Percentiles rank a stretch among this genome's conserved stretches.
phyloP scores from a whole-genome alignment of 1,140 invertebrate species.

The Tetragonula clypearis region DNA sequence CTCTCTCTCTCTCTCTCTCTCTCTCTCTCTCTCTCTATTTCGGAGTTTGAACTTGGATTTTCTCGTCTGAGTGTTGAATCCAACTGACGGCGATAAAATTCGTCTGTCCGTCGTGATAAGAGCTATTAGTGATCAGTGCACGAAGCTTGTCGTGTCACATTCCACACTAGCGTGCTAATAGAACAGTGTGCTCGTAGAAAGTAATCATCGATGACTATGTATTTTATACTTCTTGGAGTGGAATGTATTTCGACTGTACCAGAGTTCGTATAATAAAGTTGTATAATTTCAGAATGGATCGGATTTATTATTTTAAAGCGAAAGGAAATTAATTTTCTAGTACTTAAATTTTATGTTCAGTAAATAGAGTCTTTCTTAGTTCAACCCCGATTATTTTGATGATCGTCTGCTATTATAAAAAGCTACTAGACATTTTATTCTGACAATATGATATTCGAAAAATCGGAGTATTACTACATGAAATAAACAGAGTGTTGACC shows the following conservation, averaged over 20 bases:
- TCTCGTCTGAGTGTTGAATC: background rate
- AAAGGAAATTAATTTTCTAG: no score
- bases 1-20: no score
- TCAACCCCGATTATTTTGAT: no score
- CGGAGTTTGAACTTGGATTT: background rate
- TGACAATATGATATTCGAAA: no score
- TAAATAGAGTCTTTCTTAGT: no score
- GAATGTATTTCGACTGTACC: background rate
- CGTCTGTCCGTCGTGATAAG: background rate
- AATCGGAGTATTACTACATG: no score
- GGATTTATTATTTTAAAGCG: background rate
- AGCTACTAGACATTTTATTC: no score
- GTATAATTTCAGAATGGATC: background rate
- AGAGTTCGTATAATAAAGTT: background rate
- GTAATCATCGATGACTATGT: background rate
- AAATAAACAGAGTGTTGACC: no score
- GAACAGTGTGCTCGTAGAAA: conserved; percentile 5
- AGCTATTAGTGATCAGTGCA: background rate
- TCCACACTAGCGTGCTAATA: background rate
- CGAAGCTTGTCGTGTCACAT: background rate
- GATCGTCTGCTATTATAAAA: no score
- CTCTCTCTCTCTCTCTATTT: background rate
- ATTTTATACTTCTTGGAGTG: no score
- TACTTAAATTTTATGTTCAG: no score
- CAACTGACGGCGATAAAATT: background rate